A percentile compares a stretch with the other conserved stretches of the same genome.
Evolutionary conservation across 2,888 invertebrate species (phyloP).

Genomic region (Thalpophila matura): DNA sequence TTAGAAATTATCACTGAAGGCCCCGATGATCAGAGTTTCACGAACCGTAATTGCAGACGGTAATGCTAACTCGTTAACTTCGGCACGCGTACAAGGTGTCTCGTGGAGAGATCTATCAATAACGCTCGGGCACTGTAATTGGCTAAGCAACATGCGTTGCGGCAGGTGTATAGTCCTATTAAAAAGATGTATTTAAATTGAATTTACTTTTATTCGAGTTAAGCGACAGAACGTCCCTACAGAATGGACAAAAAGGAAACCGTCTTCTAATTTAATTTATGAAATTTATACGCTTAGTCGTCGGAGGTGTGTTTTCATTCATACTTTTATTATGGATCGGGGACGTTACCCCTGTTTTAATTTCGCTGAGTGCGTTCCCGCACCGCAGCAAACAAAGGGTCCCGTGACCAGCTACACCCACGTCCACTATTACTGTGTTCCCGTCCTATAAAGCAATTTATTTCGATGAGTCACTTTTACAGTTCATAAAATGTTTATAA

Average conservation of each 20-base stretch:
- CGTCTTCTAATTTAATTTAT: slow-evolving; percentile 30
- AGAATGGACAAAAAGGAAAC: slow-evolving; percentile 30
- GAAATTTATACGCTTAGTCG: slow-evolving; percentile 37
- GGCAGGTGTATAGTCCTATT: slow-evolving; percentile 82
- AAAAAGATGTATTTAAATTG: slow-evolving; percentile 69
- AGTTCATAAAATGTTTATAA: slow-evolving; percentile 74
- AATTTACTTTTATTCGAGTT: slow-evolving; percentile 53
- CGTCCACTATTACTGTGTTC: slow-evolving; percentile 73
- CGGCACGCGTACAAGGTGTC: slow-evolving; percentile 81
- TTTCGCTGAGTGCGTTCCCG: slow-evolving; percentile 88
- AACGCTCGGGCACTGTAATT: slow-evolving; percentile 78
- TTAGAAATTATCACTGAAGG: slow-evolving; percentile 47
- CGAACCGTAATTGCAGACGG: slow-evolving; percentile 53
- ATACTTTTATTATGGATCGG: slow-evolving; percentile 67
- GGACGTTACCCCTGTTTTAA: slow-evolving; percentile 83
- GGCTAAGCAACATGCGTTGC: slow-evolving; percentile 71
- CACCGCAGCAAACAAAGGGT: slow-evolving; percentile 87
- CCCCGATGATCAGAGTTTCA: slow-evolving; percentile 49
- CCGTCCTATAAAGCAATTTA: slow-evolving; percentile 82
- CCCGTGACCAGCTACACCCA: slow-evolving; percentile 85
- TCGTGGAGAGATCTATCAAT: slow-evolving; percentile 79
- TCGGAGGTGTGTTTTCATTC: slow-evolving; percentile 43
- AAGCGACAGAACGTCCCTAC: slow-evolving; percentile 27
- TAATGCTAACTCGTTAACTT: slow-evolving; percentile 59
- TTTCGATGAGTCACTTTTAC: slow-evolving; percentile 83